Evolutionary conservation across 1,140 invertebrate genomes (phyloP), one percentile per base, ranked within the genome.

Genomic region (Papilio xuthus): DNA sequence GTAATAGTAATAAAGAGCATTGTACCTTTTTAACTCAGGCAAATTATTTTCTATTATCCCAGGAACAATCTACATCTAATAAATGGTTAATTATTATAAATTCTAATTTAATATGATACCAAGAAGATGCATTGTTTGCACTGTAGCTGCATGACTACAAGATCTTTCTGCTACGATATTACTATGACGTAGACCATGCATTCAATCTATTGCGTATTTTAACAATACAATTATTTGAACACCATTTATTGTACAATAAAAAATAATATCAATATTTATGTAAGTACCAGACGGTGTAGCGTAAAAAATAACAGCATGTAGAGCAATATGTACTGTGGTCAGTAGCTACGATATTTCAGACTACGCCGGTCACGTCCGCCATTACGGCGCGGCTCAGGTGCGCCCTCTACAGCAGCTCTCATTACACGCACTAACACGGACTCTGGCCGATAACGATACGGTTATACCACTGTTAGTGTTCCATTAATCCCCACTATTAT

Each of bases 401-500:
- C 12, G 60, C 56, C 56, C 53, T 26, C 56, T 4, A 4, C 23
- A 12, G 60, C 60, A 10, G 26, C 60, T 26, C 26, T 67, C 56
- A 28, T 67, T 67, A 67, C 60, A 67, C 60, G 60, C 60, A 67
- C 60, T 28, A 28, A 60, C 20, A 60, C 23, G 56, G 44, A 23
- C 56, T 12, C 56, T 60, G 56, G 9, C 20, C 56, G 20, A 26
- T 60, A 67, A 28, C 60, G 26, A 26, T 67, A 15, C 60, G 13
- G 60, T 32, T 67, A 60, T 13, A 32, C 60, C 26, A 7, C 26
- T 32, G 23, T 67, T 28, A 67, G 12, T 67, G 26, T 67, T 28
- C 15, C 20, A 32, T 67, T 15, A 67, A 67, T 67, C 32, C 12
- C 6, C 4, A 28, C 23, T 28, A 32, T 28, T 63, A 63, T 32